Evolutionary conservation across 2,888 invertebrate genomes (phyloP).

Genomic region (Drosophila trichaetosa): DNA sequence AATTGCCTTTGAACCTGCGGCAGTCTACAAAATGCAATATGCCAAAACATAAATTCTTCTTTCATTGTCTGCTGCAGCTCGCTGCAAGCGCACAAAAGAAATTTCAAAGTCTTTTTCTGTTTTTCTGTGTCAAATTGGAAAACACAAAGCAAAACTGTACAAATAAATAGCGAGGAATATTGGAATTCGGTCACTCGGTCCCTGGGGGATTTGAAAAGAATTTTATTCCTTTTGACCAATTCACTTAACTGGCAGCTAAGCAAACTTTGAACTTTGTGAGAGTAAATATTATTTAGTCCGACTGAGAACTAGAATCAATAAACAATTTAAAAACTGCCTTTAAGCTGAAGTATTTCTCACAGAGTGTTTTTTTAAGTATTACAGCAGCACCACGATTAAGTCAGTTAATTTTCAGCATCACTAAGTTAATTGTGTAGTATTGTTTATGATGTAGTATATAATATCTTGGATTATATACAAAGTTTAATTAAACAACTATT

Average conservation of each 20-base stretch:
- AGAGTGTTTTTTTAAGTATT: background rate
- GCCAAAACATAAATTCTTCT: constrained; percentile 31
- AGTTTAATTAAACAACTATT: background rate
- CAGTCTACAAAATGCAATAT: constrained; percentile 41
- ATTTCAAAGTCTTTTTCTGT: background rate
- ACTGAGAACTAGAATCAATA: background rate
- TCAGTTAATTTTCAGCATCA: background rate
- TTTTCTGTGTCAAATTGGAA: background rate
- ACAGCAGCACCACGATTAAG: background rate
- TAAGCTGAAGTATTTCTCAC: background rate
- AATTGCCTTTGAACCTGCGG: constrained; percentile 44
- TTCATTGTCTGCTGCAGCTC: background rate
- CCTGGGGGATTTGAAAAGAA: background rate
- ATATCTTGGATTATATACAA: background rate
- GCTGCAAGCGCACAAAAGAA: constrained; percentile 8
- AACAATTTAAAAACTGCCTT: background rate
- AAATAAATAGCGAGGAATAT: background rate
- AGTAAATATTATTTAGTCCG: background rate
- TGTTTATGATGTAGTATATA: background rate
- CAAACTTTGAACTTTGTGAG: background rate
- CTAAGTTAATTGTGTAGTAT: background rate
- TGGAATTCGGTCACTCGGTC: background rate
- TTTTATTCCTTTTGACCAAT: background rate
- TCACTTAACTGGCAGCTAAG: background rate
- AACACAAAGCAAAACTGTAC: background rate